phyloP scores from a whole-genome alignment of 2,113 vertebrate species.

The Orthonyx spaldingii region DNA sequence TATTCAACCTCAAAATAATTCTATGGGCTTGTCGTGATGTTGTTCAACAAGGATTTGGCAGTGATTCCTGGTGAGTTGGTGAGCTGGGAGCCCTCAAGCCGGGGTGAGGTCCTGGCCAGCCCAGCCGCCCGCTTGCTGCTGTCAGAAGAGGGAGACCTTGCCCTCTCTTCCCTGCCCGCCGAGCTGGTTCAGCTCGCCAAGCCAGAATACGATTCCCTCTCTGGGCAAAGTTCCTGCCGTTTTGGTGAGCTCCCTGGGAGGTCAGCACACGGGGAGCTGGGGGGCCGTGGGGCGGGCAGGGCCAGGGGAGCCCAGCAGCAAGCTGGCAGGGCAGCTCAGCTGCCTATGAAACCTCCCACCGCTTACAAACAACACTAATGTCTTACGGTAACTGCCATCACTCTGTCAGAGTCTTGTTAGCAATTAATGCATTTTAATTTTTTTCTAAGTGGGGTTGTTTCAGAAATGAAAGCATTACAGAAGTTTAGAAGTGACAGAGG shows the following conservation, averaged over 20 bases:
- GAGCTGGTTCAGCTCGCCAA: background rate
- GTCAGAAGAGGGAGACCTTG: background rate
- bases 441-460: background rate
- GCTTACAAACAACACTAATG: background rate
- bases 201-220: background rate
- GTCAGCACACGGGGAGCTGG: background rate
- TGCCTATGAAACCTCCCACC: background rate
- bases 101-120: background rate
- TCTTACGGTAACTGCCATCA: background rate
- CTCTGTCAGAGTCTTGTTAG: background rate
- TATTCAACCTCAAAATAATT: background rate
- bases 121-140: background rate
- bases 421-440: background rate
- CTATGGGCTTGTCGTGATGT: background rate
- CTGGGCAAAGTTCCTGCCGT: background rate
- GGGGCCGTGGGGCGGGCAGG: rapidly evolving
- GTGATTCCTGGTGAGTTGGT: background rate
- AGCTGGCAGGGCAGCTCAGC: background rate
- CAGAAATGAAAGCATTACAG: background rate
- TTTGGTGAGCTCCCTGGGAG: background rate
- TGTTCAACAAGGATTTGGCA: background rate
- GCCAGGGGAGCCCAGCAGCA: background rate
- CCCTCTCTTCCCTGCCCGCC: background rate
- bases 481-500: background rate
- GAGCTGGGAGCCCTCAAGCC: background rate